Conservation (phyloP, 2,888 invertebrate species). For the Stomorhina lunata region DNA sequence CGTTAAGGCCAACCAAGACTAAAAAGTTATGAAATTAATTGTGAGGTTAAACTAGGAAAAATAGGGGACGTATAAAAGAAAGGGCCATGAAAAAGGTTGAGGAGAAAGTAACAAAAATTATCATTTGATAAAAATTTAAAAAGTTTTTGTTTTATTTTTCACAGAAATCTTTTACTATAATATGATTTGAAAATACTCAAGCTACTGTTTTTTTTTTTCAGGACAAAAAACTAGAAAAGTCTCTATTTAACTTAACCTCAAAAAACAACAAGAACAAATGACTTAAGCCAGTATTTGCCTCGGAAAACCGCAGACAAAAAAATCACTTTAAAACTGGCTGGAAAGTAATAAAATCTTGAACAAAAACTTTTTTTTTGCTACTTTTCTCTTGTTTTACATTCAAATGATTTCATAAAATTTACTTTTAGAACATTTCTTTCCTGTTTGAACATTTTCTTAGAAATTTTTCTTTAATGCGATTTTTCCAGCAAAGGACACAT, state of each 20-base stretch:
- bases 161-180: background rate
- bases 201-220: background rate
- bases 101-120: background rate
- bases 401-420: constrained; percentile 32
- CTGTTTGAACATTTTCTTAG: background rate
- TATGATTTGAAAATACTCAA: background rate
- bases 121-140: background rate
- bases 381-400: constrained; percentile 2
- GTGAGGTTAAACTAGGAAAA: constrained; percentile 43
- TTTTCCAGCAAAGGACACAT: background rate
- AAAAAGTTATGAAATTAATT: constrained; percentile 51
- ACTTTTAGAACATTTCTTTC: background rate
- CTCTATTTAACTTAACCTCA: background rate
- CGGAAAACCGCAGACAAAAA: constrained; percentile 50
- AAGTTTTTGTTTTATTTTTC: background rate
- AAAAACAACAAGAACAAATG: constrained; percentile 31
- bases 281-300: constrained; percentile 16
- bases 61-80: background rate
- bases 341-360: background rate
- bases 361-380: constrained; percentile 6
- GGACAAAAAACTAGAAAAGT: background rate
- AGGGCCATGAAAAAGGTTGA: no score
- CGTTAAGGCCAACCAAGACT: constrained; percentile 22
- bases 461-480: background rate
- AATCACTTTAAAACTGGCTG: background rate